Percentiles rank a stretch among this genome's conserved stretches.
phyloP scores from a whole-genome alignment of 37 sponge, comb jelly and placozoan genomes.

The Eunapius fragilis region DNA sequence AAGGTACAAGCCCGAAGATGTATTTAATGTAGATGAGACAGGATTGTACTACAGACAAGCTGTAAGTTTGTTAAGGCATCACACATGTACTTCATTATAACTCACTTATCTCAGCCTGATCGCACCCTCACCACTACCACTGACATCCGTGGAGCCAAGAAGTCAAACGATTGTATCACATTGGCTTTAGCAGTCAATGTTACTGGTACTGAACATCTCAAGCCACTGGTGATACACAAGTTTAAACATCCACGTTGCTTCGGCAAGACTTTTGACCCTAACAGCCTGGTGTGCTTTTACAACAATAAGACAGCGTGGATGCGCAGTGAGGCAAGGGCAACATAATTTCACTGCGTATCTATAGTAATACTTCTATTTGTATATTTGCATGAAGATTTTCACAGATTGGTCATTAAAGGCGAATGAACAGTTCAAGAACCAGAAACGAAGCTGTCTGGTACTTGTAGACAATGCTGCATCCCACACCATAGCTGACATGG shows the following conservation, averaged over 20 bases:
- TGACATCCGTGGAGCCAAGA: neutral
- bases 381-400: neutral
- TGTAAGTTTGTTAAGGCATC: neutral
- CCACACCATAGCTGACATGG: neutral
- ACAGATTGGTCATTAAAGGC: neutral
- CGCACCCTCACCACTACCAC: neutral
- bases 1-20: neutral
- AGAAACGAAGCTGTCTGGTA: neutral
- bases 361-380: neutral
- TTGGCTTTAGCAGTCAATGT: slow-evolving; percentile 17
- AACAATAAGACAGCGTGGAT: slow-evolving; percentile 41
- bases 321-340: neutral
- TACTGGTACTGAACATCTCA: slow-evolving; percentile 6
- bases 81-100: neutral
- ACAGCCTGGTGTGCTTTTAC: neutral
- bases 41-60: slow-evolving; percentile 8
- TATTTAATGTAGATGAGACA: slow-evolving; percentile 38
- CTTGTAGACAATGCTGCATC: neutral
- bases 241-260: slow-evolving; percentile 13
- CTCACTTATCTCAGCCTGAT: neutral
- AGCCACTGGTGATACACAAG: slow-evolving; percentile 39
- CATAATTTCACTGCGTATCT: neutral
- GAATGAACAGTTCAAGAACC: neutral
- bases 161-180: slow-evolving; percentile 27
- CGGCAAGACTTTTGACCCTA: slow-evolving; percentile 15